These are phyloP conservation scores for Bemisia tabaci DNA, from an alignment of 1,140 invertebrate genomes.

Conservation along the genomic window DNA sequence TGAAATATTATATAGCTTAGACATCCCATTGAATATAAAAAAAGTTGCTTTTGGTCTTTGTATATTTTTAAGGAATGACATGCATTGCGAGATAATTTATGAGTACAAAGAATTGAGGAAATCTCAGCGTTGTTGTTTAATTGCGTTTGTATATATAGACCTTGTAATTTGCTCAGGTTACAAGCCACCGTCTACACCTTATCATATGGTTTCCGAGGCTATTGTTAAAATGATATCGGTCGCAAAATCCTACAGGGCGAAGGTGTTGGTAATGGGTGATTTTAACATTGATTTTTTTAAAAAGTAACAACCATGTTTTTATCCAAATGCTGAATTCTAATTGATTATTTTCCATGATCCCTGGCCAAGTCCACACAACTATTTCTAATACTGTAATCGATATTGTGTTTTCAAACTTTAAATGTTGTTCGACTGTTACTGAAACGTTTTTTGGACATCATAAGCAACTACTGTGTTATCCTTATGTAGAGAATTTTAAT, in stretches of 20 bases:
- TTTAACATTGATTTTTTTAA: background rate
- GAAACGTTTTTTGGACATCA: background rate
- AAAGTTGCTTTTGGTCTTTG: background rate
- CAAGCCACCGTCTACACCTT: background rate
- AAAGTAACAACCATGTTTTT: background rate
- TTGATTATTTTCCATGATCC: background rate
- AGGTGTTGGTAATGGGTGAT: background rate
- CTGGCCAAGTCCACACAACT: background rate
- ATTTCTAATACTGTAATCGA: background rate
- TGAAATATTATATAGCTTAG: too few species aligned
- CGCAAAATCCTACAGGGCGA: background rate
- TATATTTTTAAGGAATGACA: background rate
- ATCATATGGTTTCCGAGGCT: background rate
- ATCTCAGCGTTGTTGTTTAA: background rate
- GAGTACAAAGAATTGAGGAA: background rate
- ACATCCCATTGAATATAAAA: background rate
- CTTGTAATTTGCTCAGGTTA: background rate
- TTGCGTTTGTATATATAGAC: background rate
- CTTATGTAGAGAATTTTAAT: too few species aligned
- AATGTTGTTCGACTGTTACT: background rate
- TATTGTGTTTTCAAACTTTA: background rate
- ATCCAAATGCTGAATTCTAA: background rate
- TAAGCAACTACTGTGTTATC: background rate
- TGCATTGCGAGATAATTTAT: background rate
- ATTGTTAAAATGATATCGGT: background rate